Conservation (phyloP, 2,888 invertebrate genomes). For the Tipula helvola region DNA sequence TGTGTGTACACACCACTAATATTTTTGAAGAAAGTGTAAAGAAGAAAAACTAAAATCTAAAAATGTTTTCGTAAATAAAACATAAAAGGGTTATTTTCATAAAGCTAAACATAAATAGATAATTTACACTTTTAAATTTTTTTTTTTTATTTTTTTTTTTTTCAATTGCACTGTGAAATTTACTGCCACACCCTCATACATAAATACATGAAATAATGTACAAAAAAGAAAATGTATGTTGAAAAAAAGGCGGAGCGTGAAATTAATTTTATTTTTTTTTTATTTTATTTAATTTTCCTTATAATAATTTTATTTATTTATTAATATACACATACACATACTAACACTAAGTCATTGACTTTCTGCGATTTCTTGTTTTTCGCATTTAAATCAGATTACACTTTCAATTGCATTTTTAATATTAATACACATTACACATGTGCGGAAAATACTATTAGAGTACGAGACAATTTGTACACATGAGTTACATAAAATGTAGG, state of each 20-base stretch:
- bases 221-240: not conserved
- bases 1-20: not conserved
- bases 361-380: not conserved
- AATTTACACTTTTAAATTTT: not conserved
- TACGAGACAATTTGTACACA: not conserved
- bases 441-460: not conserved
- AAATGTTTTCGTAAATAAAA: not conserved
- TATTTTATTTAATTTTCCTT: not conserved
- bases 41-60: not conserved
- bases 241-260: not conserved
- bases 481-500: not conserved
- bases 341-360: not conserved
- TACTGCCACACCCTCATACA: not conserved
- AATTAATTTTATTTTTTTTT: not conserved
- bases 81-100: not conserved
- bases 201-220: not conserved
- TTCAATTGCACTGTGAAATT: not conserved
- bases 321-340: not conserved
- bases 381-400: not conserved
- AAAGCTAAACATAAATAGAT: not conserved
- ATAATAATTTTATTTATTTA: not conserved
- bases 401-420: not conserved
- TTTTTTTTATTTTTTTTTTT: not conserved
- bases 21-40: not conserved
- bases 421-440: not conserved